Evolutionary conservation across 2,888 invertebrate species (phyloP), one percentile per base, ranked within the genome.

Genomic region (Cyclophora punctaria): DNA sequence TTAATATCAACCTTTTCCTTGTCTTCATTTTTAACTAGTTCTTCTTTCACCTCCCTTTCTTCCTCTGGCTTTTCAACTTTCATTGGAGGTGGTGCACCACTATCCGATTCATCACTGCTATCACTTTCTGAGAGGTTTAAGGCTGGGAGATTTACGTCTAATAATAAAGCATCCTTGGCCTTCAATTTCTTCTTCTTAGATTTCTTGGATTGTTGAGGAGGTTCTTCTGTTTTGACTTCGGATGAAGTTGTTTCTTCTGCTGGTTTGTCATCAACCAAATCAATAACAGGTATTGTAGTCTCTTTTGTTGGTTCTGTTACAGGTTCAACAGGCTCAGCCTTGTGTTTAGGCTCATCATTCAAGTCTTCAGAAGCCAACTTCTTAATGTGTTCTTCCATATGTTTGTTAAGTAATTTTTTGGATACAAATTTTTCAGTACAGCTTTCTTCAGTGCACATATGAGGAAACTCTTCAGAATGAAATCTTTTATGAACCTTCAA

Each of bases 61-160:
- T 64, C 64, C 50, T 71, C 69, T 20, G 47, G 50, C 56, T 70
- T 69, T 43, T 71, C 70, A 56, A 78, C 64, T 55, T 83, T 56
- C 65, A 71, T 34, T 2, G 81, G 64, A 52, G 73, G 66, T 50
- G 73, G 59, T 20, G 68, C 56, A 41, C 80, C 86, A 67, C 73
- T 75, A 56, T 88, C 87, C 20, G 88, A 91, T 57, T 94, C 95
- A 53, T 92, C 91, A 62, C 93, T 94, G 57, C 93, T 94, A 64
- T 95, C 96, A 73, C 95, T 95, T 67, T 96, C 96, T 0, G 95
- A 96, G 44, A 96, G 86, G 86, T 96, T 96, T 44, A 95, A 83
- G 3, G 94, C 95, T 3, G 95, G 95, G 49, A 96, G 83, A 82
- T 96, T 88, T 3, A 88, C 88, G 72, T 89, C 89, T 57, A 89